phyloP scores from a whole-genome alignment of 1,140 invertebrate species.

The Papilio machaon region DNA sequence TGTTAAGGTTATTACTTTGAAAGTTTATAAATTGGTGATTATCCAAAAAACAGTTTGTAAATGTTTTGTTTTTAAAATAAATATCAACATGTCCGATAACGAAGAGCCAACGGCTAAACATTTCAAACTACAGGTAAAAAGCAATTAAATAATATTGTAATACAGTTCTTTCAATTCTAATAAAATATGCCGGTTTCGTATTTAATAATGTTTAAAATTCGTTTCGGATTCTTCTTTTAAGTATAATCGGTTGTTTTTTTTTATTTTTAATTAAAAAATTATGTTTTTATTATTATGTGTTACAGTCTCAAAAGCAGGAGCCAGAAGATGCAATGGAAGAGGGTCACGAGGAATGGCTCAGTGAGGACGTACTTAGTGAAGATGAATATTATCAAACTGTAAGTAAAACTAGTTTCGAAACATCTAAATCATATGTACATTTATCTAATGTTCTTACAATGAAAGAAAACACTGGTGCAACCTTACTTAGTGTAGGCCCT shows the following conservation, averaged over 20 bases:
- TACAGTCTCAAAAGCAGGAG: constrained; percentile 25
- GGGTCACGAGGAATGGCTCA: constrained; percentile 70
- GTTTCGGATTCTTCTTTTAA: background rate
- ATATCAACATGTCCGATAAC: constrained; percentile 22
- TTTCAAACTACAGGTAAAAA: constrained; percentile 17
- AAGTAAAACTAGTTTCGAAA: constrained; percentile 35
- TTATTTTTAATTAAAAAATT: too few relatives aligned
- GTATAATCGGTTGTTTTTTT: background rate
- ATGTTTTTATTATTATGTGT: background rate
- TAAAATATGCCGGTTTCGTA: background rate
- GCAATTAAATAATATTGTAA: background rate
- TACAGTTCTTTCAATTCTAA: background rate
- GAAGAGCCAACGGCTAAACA: constrained; percentile 29
- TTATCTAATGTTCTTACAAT: background rate
- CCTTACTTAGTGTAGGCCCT: too few relatives aligned
- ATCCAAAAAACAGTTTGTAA: background rate
- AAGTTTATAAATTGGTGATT: background rate
- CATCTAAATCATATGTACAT: too few relatives aligned
- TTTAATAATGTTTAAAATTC: background rate
- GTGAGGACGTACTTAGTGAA: constrained; percentile 65
- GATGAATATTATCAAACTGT: constrained; percentile 60
- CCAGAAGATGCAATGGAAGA: constrained; percentile 55
- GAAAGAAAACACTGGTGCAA: too few relatives aligned
- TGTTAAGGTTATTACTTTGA: background rate
- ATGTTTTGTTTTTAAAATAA: background rate